Percentiles rank a stretch among this genome's conserved stretches.
These are phyloP conservation scores for Lonchura striata DNA, from an alignment of 2,113 vertebrate genomes.

Conservation along the genomic window DNA sequence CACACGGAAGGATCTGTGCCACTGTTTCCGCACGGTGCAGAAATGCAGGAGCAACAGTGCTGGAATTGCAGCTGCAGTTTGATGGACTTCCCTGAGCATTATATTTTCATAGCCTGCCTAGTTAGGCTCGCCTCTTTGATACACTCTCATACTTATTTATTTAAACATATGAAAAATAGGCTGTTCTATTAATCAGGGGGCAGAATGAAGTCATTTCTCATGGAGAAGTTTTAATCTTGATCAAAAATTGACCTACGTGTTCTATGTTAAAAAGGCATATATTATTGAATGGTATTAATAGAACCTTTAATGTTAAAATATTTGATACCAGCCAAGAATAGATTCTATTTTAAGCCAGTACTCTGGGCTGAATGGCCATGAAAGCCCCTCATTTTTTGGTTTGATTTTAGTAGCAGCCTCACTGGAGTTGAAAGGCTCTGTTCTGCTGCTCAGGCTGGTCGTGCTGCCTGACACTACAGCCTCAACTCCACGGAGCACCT, in stretches of 20 bases:
- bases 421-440: neutral
- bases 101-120: neutral
- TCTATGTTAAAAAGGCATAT: slow-evolving; percentile 40
- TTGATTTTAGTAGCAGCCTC: neutral
- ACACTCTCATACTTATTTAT: slow-evolving; percentile 23
- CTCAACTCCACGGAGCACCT: neutral
- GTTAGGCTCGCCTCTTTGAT: neutral
- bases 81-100: neutral
- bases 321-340: slow-evolving; percentile 17
- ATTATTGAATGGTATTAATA: slow-evolving; percentile 56
- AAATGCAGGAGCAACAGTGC: neutral
- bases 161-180: slow-evolving; percentile 3
- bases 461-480: neutral
- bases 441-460: neutral
- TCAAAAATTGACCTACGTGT: slow-evolving; percentile 11
- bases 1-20: neutral
- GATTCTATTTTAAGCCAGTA: slow-evolving; percentile 29
- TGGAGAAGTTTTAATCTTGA: slow-evolving; percentile 13
- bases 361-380: neutral
- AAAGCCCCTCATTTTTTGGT: neutral
- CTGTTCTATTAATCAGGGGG: slow-evolving; percentile 6
- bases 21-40: neutral
- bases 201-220: slow-evolving; percentile 18
- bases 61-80: neutral
- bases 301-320: slow-evolving; percentile 44